phyloP scores from a whole-genome alignment of 1,140 invertebrate genomes.

The Achatina immaculata region DNA sequence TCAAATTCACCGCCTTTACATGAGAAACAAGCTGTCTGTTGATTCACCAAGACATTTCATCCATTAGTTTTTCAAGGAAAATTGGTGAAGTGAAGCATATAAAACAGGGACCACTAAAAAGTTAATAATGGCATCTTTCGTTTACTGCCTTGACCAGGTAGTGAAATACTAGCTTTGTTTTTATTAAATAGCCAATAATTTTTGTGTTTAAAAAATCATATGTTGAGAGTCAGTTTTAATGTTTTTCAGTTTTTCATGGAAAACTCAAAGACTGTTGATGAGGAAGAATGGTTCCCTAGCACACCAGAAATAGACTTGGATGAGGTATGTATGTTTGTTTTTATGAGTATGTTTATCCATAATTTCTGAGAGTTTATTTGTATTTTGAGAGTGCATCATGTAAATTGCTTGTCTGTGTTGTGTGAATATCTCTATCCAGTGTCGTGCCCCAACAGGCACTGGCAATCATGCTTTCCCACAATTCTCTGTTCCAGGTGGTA shows the following conservation, averaged over 20 bases:
- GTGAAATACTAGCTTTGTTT: too few species aligned
- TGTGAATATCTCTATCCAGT: neutral
- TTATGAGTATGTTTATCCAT: neutral
- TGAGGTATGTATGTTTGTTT: conserved; percentile 44
- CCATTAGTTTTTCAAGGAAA: too few species aligned
- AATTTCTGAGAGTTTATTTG: neutral
- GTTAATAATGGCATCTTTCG: too few species aligned
- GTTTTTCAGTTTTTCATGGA: conserved; percentile 68
- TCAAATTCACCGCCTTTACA: too few species aligned
- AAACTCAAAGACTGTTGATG: conserved; percentile 58
- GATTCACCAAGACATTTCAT: too few species aligned
- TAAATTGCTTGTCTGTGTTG: neutral
- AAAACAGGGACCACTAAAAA: too few species aligned
- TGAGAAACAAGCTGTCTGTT: too few species aligned
- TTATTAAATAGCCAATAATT: too few species aligned
- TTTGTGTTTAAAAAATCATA: neutral
- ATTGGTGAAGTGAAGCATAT: too few species aligned
- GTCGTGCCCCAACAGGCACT: neutral
- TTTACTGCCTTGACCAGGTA: too few species aligned
- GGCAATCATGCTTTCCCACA: too few species aligned
- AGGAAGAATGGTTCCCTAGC: conserved; percentile 58
- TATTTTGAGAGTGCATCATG: neutral
- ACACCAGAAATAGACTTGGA: conserved; percentile 67
- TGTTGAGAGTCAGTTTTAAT: neutral
- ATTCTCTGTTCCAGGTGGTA: too few species aligned